Percentiles rank a stretch among this genome's conserved stretches.
Conservation (phyloP, 1,140 invertebrate species). For the Hyles euphorbiae region DNA sequence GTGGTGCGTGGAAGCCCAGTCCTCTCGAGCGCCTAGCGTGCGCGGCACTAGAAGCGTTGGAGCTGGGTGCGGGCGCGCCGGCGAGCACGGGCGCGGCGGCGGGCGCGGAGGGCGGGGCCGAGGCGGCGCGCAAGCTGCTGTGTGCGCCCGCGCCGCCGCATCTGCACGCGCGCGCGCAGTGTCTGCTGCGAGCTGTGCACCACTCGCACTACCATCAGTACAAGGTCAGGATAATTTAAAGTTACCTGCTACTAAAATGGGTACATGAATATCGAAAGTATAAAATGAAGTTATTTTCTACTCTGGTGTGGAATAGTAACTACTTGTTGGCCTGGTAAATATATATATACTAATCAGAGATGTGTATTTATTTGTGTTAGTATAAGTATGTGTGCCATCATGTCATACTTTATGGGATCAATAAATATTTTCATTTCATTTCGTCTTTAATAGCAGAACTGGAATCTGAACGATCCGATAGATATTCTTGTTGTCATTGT, state of each 20-base stretch:
- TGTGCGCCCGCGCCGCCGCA: conserved; percentile 87
- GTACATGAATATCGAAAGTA: too few species aligned
- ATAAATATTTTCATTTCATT: too few species aligned
- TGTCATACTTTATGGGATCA: too few species aligned
- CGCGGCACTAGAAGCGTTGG: conserved; percentile 62
- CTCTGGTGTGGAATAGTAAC: too few species aligned
- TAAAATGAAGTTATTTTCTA: too few species aligned
- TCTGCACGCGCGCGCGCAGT: conserved; percentile 86
- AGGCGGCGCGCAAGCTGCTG: conserved; percentile 83
- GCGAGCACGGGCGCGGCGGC: conserved; percentile 27
- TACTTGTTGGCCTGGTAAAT: too few species aligned
- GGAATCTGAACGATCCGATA: too few species aligned
- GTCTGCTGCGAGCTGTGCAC: conserved; percentile 88
- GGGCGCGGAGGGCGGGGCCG: conserved; percentile 28
- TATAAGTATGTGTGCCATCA: too few species aligned
- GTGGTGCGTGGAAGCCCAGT: conserved; percentile 55
- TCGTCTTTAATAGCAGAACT: too few species aligned
- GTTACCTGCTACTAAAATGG: too few species aligned
- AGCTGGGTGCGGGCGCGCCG: conserved; percentile 47
- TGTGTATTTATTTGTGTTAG: too few species aligned
- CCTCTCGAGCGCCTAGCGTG: conserved; percentile 66
- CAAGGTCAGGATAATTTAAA: conserved; percentile 75
- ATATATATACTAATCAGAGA: too few species aligned
- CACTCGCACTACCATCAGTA: conserved; percentile 89
- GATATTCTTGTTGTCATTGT: background rate